These are phyloP conservation scores for Oxyruncus cristatus DNA, from an alignment of 2,113 vertebrate genomes.

Conservation along the genomic window DNA sequence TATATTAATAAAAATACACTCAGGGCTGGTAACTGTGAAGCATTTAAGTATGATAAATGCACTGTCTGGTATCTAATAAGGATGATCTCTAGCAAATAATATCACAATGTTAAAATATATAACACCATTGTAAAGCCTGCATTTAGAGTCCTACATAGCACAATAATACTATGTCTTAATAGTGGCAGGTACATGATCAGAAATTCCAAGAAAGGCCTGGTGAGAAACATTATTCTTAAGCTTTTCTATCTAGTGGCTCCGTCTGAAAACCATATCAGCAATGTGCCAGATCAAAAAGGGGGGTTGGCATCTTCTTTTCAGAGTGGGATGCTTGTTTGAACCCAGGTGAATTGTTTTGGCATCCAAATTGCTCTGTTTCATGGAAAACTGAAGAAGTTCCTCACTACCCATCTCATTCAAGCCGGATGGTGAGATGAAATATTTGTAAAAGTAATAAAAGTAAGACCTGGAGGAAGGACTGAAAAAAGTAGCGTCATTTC, in stretches of 20 bases:
- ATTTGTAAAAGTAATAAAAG: background rate
- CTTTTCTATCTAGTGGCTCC: background rate
- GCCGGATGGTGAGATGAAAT: background rate
- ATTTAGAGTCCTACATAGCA: background rate
- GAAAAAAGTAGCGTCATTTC: background rate
- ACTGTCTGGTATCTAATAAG: background rate
- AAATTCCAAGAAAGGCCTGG: background rate
- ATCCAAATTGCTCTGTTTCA: background rate
- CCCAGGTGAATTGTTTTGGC: background rate
- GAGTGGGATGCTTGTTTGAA: background rate
- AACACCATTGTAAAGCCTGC: background rate
- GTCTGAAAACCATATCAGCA: background rate
- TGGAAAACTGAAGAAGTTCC: background rate
- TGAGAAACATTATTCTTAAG: background rate
- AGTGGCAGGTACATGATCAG: background rate
- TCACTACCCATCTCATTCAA: background rate
- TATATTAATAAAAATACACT: conserved; percentile 21
- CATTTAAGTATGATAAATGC: conserved; percentile 19
- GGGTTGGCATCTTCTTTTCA: background rate
- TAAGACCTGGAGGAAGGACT: background rate
- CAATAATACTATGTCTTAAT: background rate
- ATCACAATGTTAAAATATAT: background rate
- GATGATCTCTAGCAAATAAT: background rate
- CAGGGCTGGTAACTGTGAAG: background rate
- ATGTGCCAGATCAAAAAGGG: background rate